Percentiles rank a stretch among this genome's conserved stretches.
Conservation (phyloP, 2,888 invertebrate genomes). For the Callimorpha dominula region DNA sequence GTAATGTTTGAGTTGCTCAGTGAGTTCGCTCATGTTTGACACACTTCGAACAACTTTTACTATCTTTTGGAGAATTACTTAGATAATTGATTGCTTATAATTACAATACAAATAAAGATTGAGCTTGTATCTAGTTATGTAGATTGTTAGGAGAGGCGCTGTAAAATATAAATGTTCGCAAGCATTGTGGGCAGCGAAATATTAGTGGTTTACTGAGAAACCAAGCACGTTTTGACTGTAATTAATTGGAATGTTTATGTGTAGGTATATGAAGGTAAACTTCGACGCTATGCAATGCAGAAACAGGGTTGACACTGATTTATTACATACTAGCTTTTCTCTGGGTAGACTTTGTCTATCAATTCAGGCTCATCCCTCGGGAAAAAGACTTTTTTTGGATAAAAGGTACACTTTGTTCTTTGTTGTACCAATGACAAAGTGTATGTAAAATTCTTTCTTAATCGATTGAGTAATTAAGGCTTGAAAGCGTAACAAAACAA, state of each 20-base stretch:
- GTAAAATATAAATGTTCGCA: not conserved
- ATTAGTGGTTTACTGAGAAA: constrained; percentile 5
- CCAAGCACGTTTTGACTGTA: not conserved
- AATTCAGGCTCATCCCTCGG: too few species aligned
- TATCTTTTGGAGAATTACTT: constrained; percentile 56
- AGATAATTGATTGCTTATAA: constrained; percentile 40
- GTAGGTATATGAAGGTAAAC: not conserved
- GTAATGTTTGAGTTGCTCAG: constrained; percentile 54
- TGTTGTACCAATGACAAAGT: too few species aligned
- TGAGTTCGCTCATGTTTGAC: constrained; percentile 51
- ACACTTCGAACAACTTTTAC: constrained; percentile 64
- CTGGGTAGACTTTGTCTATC: too few species aligned
- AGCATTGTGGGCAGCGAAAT: not conserved
- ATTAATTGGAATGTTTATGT: not conserved
- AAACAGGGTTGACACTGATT: too few species aligned
- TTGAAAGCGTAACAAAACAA: too few species aligned
- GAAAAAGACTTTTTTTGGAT: too few species aligned
- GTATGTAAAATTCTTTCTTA: too few species aligned
- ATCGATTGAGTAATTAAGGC: too few species aligned
- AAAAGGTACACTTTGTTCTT: too few species aligned
- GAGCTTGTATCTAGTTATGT: constrained; percentile 10
- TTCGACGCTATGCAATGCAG: not conserved
- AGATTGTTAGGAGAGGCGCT: constrained; percentile 17
- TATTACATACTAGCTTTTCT: too few species aligned
- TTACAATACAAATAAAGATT: constrained; percentile 25